Evolutionary conservation across 2,797 vertebrate species (phyloP), one percentile per base, ranked within the genome.

Genomic region (Coregonus ussuriensis): DNA sequence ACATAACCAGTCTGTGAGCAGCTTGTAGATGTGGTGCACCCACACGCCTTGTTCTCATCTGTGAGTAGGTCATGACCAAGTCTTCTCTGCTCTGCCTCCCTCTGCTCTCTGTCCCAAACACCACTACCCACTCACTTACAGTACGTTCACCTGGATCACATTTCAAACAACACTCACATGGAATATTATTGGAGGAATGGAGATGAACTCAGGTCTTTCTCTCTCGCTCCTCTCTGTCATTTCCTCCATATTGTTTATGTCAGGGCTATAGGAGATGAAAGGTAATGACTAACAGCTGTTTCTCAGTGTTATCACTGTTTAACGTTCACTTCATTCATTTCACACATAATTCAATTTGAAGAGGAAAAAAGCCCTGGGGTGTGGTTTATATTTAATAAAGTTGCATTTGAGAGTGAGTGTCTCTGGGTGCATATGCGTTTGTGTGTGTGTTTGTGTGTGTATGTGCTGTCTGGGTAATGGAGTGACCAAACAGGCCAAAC

Each of bases 231-330:
- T 33, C 31, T 68, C 31, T 68, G 16, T 59, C 16, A 59, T 68
- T 37, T 29, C 52, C 4, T 31, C 51, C 51, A n/a, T 21, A 16
- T 56, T 37, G 71, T 33, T 73, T 56, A 59, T 56, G 53, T 73
- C 25, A 73, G 29, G 18, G 16, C 5, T 15, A 66, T 51, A 41
- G 59, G 73, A 65, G 59, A 74, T 47, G 73, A 74, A 47, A 63
- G 74, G 33, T 41, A 76, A 73, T 76, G 74, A 76, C 74, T 31
- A 74, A 77, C 66, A 77, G 53, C 51, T 65, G 53, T 51, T 70
- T 65, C 41, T 62, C 31, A 52, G 67, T 78, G 79, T 65, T 37
- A 47, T 67, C 62, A 53, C 21, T 7, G 29, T 62, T 52, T 33
- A 54, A 77, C 54, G 71, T 71, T 71, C 65, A 70, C 29, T 63